A percentile compares a stretch with the other conserved stretches of the same genome.
Evolutionary conservation across 2,888 invertebrate species (phyloP).

Genomic region (Rhamnusium bicolor): DNA sequence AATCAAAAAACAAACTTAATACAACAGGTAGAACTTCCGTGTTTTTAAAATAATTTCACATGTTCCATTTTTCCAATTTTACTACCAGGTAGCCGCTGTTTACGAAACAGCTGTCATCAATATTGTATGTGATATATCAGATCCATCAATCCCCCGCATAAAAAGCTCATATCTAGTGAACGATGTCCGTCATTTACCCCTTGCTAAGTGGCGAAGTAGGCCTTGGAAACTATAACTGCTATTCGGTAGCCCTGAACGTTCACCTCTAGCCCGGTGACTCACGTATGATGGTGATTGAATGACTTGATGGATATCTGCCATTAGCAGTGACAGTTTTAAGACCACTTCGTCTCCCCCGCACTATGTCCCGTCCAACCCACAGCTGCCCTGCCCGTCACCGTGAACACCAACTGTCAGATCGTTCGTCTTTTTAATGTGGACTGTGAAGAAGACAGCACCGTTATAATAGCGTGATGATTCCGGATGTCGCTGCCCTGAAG

Average conservation of each 20-base stretch:
- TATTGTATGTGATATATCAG: constrained; percentile 15
- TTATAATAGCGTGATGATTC: constrained; percentile 44
- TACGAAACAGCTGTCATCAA: constrained; percentile 3
- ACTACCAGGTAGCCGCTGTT: constrained; percentile 12
- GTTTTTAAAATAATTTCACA: too few species aligned
- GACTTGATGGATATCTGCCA: constrained; percentile 72
- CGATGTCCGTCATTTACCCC: constrained; percentile 59
- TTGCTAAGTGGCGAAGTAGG: constrained; percentile 53
- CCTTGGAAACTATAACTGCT: constrained; percentile 33
- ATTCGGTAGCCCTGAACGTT: constrained; percentile 51
- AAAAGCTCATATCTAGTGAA: constrained; percentile 41
- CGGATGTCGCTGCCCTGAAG: constrained; percentile 38
- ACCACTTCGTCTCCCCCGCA: constrained; percentile 56
- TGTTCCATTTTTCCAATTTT: constrained; percentile 11
- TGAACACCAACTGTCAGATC: constrained; percentile 63
- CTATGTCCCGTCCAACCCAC: constrained; percentile 56
- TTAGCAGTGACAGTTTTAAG: constrained; percentile 72
- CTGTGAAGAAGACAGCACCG: constrained; percentile 45
- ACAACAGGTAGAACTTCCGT: too few species aligned
- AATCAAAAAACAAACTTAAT: too few species aligned
- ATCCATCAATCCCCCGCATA: constrained; percentile 16
- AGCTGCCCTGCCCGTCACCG: constrained; percentile 53
- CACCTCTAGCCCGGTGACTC: constrained; percentile 57
- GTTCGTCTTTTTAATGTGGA: constrained; percentile 65
- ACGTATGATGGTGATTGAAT: constrained; percentile 69